Percentiles rank a stretch among this genome's conserved stretches.
phyloP scores from a whole-genome alignment of 2,888 invertebrate genomes.

The Stegophylla sp. region DNA sequence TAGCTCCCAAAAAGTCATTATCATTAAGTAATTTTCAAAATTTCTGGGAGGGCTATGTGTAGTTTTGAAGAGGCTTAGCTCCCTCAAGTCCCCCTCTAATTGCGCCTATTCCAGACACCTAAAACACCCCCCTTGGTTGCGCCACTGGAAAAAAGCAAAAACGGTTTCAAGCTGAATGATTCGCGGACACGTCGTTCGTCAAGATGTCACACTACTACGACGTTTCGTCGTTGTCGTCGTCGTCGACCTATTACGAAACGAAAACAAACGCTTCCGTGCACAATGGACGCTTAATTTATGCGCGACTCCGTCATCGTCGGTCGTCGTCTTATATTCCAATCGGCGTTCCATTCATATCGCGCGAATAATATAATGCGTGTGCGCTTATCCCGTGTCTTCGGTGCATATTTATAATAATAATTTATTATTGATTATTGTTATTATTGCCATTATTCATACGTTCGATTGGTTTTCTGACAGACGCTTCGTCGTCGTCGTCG shows the following conservation, averaged over 20 bases:
- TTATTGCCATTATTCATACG: neutral
- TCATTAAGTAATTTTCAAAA: too few relatives aligned
- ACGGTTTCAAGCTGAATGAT: too few relatives aligned
- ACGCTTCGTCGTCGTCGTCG: neutral
- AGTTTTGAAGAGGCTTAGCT: too few relatives aligned
- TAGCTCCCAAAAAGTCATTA: too few relatives aligned
- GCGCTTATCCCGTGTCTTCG: neutral
- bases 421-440: neutral
- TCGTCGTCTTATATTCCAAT: neutral
- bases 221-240: too few relatives aligned
- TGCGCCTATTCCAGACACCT: too few relatives aligned
- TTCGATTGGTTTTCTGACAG: neutral
- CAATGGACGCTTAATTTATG: constrained; percentile 18
- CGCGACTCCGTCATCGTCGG: neutral
- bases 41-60: too few relatives aligned
- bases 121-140: too few relatives aligned
- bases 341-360: neutral
- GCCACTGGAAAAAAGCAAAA: too few relatives aligned
- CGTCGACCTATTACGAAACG: neutral
- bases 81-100: too few relatives aligned
- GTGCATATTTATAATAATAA: neutral
- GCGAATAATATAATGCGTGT: constrained; percentile 5
- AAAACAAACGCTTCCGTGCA: neutral
- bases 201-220: too few relatives aligned
- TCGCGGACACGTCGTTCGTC: too few relatives aligned